Evolutionary conservation across 2,113 vertebrate species (phyloP), one percentile per base, ranked within the genome.

Genomic region (Suncus etruscus): DNA sequence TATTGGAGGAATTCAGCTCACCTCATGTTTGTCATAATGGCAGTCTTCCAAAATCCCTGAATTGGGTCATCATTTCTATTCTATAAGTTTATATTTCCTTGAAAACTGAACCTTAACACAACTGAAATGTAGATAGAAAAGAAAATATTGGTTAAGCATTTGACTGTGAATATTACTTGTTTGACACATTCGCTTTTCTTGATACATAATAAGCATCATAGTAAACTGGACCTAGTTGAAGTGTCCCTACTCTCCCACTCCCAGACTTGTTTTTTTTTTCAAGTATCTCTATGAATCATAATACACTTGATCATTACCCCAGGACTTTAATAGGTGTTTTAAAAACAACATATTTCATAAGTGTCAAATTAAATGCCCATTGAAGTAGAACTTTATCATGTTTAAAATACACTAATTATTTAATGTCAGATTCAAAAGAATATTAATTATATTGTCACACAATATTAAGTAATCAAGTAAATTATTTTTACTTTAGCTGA

Each of bases 71-170:
- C 73, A 87, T 74, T 66, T 87, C 50, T 61, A 45, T 80, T 81
- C 83, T 11, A 69, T 68, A 83, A 87, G 6, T 80, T 45, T 48
- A 5, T 66, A 6, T 80, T 91, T 79, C 88, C 31, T 77, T 86
- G 90, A 48, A 86, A 72, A 77, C 29, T 73, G 10, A 86, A 80
- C 6, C 32, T 69, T 86, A 29, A 14, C 0, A 73, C 32, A 86
- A 18, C 31, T 74, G 66, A 89, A 76, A 70, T 18, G 16, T 4
- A 91, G 12, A 68, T 27, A 91, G 45, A 45, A 86, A 88, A 16
- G 25, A 16, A 88, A 50, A 16, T 73, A 3, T 39, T 39, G 14
- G 47, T 66, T 82, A 83, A 65, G 76, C 50, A 27, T 78, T 75
- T 92, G 58, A 89, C 73, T 69, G 18, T 73, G 31, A 79, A 90